Percentiles rank a stretch among this genome's conserved stretches.
Evolutionary conservation across 2,113 vertebrate genomes (phyloP).

Genomic region (Colaptes auratus): DNA sequence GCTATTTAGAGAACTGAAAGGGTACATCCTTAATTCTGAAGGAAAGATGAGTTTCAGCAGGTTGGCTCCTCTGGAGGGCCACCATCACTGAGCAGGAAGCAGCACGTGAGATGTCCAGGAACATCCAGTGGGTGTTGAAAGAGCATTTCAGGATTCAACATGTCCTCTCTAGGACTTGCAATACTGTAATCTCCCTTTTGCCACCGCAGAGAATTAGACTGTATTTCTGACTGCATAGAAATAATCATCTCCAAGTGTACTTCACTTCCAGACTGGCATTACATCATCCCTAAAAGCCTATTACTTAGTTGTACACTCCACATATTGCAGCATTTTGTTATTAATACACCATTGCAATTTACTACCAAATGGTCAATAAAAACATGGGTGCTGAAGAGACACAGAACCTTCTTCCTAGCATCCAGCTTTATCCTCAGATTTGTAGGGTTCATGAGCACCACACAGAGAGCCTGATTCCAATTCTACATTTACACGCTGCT

Average conservation of each 20-base stretch:
- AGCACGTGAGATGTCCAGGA: conserved; percentile 15
- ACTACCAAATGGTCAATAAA: not conserved
- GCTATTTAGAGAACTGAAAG: conserved; percentile 18
- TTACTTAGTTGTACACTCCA: conserved; percentile 11
- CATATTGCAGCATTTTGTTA: not conserved
- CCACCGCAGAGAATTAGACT: not conserved
- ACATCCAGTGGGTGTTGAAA: conserved; percentile 38
- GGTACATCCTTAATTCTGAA: conserved; percentile 26
- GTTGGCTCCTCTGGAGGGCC: conserved; percentile 53
- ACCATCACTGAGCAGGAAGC: conserved; percentile 55
- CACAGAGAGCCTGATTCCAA: not conserved
- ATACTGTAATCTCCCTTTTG: conserved; percentile 1
- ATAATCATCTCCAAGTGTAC: not conserved
- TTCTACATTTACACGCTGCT: not conserved
- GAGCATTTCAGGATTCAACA: conserved; percentile 43
- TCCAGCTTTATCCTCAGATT: not conserved
- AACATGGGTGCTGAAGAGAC: not conserved
- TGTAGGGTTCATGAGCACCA: not conserved
- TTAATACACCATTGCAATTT: not conserved
- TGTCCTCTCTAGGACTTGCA: not conserved
- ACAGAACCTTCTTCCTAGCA: not conserved
- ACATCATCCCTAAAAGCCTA: conserved; percentile 4
- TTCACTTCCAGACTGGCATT: not conserved
- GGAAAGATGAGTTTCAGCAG: conserved; percentile 36
- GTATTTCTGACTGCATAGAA: conserved; percentile 12